Conservation (phyloP, 2,797 vertebrate species). For the Pipistrellus pipistrellus region DNA sequence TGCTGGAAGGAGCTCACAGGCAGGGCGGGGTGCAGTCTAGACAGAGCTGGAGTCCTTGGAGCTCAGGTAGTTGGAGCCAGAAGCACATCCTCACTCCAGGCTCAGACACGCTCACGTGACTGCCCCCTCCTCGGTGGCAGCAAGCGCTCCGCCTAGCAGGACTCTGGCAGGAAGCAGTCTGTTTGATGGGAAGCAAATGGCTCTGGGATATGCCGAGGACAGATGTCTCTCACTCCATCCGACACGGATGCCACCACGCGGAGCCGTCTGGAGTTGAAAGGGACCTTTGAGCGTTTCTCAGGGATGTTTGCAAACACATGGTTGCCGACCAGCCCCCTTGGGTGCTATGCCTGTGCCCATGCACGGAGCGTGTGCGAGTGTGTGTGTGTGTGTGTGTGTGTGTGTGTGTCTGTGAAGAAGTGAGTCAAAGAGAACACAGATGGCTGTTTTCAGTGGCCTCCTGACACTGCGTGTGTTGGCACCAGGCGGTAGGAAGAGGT, state of each 20-base stretch:
- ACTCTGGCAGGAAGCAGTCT: background rate
- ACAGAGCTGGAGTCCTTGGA: background rate
- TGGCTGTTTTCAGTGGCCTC: background rate
- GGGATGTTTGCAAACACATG: background rate
- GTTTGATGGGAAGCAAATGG: constrained; percentile 48
- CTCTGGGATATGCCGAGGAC: constrained; percentile 6
- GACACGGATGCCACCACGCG: background rate
- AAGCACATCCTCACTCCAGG: background rate
- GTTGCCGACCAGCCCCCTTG: background rate
- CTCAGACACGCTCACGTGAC: background rate
- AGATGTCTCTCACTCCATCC: constrained; percentile 36
- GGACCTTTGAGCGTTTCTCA: background rate
- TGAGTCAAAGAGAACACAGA: constrained; percentile 26
- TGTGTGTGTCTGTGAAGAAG: background rate
- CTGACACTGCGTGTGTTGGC: background rate
- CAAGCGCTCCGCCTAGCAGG: background rate
- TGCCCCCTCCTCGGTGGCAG: background rate
- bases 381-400: background rate
- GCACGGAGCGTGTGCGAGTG: background rate
- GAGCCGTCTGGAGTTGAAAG: background rate
- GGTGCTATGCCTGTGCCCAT: background rate
- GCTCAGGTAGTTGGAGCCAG: background rate
- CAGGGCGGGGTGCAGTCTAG: background rate
- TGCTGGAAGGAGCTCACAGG: background rate
- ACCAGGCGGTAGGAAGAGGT: background rate